Conservation (phyloP, 2,888 invertebrate genomes). For the Trimorus sp. region DNA sequence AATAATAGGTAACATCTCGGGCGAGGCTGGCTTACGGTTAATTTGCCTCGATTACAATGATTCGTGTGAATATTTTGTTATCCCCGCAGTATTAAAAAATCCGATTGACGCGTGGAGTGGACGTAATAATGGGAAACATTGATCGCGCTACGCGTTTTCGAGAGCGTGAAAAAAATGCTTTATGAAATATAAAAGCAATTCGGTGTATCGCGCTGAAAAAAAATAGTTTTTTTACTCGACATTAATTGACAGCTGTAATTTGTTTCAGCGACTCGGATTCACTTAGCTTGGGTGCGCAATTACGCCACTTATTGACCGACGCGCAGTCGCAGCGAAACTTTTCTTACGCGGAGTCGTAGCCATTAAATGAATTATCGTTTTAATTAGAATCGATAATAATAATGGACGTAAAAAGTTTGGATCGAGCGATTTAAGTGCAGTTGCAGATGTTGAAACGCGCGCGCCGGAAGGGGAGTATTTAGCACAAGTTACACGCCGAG, state of each 20-base stretch:
- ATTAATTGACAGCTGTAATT: constrained; percentile 36
- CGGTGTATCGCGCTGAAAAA: constrained; percentile 27
- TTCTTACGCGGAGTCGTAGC: constrained; percentile 23
- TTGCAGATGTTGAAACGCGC: constrained; percentile 41
- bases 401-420: constrained; percentile 46
- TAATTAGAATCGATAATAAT: constrained; percentile 58
- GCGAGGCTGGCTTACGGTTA: constrained; percentile 9
- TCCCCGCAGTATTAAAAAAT: constrained; percentile 25
- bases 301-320: constrained; percentile 20
- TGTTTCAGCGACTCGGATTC: constrained; percentile 13
- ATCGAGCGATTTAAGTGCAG: constrained; percentile 21
- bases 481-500: constrained; percentile 29
- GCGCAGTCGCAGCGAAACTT: constrained; percentile 14
- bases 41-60: constrained; percentile 20
- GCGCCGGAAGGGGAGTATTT: constrained; percentile 32
- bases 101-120: constrained; percentile 25
- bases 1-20: constrained; percentile 15
- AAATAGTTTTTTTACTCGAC: constrained; percentile 20
- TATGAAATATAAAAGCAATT: constrained; percentile 38
- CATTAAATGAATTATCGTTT: constrained; percentile 52
- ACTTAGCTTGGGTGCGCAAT: constrained; percentile 10
- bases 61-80: constrained; percentile 18
- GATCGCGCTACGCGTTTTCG: no score
- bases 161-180: no score
- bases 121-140: constrained; percentile 43